Base-by-base conservation (phyloP, 2,888 invertebrate genomes). In the Rhabditophanes sp. region DNA sequence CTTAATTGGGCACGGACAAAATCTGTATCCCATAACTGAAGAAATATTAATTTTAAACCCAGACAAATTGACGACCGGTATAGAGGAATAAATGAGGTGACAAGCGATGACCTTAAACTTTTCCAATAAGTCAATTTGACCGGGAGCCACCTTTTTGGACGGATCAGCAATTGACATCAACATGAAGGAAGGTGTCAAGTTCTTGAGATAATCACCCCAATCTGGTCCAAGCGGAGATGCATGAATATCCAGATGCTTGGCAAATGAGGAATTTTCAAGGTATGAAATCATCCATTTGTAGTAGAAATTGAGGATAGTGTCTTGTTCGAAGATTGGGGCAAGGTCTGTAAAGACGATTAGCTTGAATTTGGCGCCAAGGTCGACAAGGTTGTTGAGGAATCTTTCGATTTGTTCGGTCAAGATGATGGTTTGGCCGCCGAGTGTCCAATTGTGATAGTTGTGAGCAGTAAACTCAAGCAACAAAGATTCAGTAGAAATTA, bases 151-250 rank as follows among this genome's bases (percentile, higher is more conserved):
- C n/a, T n/a, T n/a, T n/a, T n/a, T n/a, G n/a, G n/a, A n/a, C n/a
- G 56, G 44, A 35, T 56, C 53, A 23, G 60, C 58, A 4, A 50
- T 47, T 7, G 60, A 61, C 36, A 61, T 48, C 45, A 47, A 41
- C 39, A 61, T 30, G 39, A 61, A 61, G 1, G 61, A 62, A 7
- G 61, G 61, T 9, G 59, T 61, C 23, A 62, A 30, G 25, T 57
- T 53, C 19, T 47, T 35, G 26, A 61, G 36, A 33, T 52, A 50
- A 8, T 48, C 41, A 11, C 41, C 41, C 59, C 59, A 62, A 34
- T 37, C 34, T 6, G 47, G 40, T 42, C 57, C 59, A 9, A 48
- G 35, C 6, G 61, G 61, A 21, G 46, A 50, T 2, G 41, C 39
- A 41, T 60, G 60, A 25, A 38, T 44, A 18, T 53, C 35, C 22